Evolutionary conservation across 2,797 vertebrate genomes (phyloP).

Genomic region (Gila robusta): DNA sequence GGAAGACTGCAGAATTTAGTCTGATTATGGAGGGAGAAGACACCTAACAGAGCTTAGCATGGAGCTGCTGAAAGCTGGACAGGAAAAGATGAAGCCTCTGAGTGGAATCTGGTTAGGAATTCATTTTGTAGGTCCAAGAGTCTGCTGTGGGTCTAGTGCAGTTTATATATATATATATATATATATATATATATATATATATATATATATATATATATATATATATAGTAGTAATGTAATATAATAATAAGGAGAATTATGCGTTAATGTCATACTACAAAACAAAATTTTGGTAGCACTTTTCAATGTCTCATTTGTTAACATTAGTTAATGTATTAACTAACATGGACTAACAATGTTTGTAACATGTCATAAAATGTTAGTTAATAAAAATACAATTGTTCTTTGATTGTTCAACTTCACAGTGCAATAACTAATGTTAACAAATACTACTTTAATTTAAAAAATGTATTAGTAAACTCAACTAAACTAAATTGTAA

Average conservation of each 20-base stretch:
- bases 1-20: slow-evolving; percentile 81
- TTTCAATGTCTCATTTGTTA: neutral
- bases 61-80: slow-evolving; percentile 69
- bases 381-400: too few species aligned
- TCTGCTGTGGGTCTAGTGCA: slow-evolving; percentile 65
- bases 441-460: neutral
- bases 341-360: too few species aligned
- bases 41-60: slow-evolving; percentile 80
- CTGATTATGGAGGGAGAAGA: slow-evolving; percentile 78
- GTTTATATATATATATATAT: neutral
- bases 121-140: slow-evolving; percentile 67
- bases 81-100: slow-evolving; percentile 33
- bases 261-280: neutral
- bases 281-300: neutral
- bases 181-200: too few species aligned
- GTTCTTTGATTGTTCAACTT: neutral
- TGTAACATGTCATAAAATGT: too few species aligned
- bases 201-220: too few species aligned
- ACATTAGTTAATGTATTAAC: neutral
- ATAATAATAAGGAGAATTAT: neutral
- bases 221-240: neutral
- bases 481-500: neutral
- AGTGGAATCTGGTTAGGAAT: slow-evolving; percentile 62
- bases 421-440: neutral
- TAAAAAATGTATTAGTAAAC: neutral